These are phyloP conservation scores for Hystrix brachyura DNA, from an alignment of 2,113 vertebrate genomes.

Conservation along the genomic window DNA sequence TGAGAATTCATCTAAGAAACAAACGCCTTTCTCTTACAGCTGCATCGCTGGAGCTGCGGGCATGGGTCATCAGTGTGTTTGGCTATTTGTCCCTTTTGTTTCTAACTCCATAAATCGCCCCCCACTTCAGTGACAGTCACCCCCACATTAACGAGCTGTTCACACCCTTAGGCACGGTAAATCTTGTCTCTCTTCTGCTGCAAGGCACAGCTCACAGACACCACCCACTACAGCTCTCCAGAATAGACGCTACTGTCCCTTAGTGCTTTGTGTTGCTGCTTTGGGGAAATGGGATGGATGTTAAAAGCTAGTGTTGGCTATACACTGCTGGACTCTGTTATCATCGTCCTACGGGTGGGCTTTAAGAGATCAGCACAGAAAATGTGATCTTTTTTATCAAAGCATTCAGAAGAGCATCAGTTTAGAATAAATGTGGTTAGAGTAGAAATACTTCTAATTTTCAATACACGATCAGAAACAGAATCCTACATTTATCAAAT, in stretches of 20 bases:
- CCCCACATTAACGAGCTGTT: background rate
- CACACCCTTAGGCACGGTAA: background rate
- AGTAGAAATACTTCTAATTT: constrained; percentile 51
- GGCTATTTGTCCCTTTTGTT: background rate
- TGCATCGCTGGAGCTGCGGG: background rate
- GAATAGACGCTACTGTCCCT: background rate
- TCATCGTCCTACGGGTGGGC: background rate
- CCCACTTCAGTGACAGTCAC: background rate
- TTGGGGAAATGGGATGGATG: background rate
- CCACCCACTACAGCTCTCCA: background rate
- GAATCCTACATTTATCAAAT: background rate
- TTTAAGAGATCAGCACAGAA: background rate
- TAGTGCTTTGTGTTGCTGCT: background rate
- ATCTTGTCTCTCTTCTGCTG: background rate
- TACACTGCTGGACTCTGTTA: background rate
- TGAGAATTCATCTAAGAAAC: background rate
- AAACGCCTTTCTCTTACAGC: background rate
- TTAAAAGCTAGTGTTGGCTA: background rate
- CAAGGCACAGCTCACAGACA: background rate
- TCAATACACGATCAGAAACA: background rate
- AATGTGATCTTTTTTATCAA: constrained; percentile 5
- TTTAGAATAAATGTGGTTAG: constrained; percentile 9
- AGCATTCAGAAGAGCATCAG: background rate
- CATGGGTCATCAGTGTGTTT: background rate
- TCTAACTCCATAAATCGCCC: background rate